Evolutionary conservation across 64 coral and sea anemone species (phyloP), one percentile per base, ranked within the genome.

Genomic region (Porites australiensis): DNA sequence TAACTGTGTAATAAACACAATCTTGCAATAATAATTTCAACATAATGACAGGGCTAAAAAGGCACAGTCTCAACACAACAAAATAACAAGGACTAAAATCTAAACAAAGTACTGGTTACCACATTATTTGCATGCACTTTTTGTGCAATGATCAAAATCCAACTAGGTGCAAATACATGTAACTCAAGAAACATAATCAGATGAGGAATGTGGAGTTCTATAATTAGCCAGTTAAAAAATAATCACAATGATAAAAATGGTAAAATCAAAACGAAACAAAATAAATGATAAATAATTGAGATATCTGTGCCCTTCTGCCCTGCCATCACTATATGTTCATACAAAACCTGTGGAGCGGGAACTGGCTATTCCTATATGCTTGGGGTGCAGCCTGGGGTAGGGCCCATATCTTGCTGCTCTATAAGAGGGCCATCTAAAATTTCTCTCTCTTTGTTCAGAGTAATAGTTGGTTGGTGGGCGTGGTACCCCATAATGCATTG

Each of bases 401-500:
- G 49, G 50, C 19, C 75, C 18, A 16, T 78, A 78, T 78, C 75
- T 19, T 55, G 19, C 75, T 78, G 12, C 75, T 78, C 75, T 78
- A 78, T 64, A 82, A 64, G 47, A 75, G 73, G 73, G 13, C 53
- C 53, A 55, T 55, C 53, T 55, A 7, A 55, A 55, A 55, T 55
- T 55, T 55, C 53, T 5, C 11, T 55, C 53, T 55, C 53, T 75
- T 75, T 37, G 27, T 37, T 75, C 13, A 75, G 15, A 49, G 73
- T 75, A 75, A 68, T 50, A 63, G 46, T 53, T 54, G 50, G 75
- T 55, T 78, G 75, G 50, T 78, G 75, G 49, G 49, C 49, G 50
- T 54, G 75, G 75, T 55, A 50, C 50, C 16, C 75, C 75, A 78
- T 78, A 78, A 78, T 84, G 44, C 61, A 84, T 84, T 49, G 43